Conservation (phyloP, 2,797 vertebrate species). For the Trachops cirrhosus region DNA sequence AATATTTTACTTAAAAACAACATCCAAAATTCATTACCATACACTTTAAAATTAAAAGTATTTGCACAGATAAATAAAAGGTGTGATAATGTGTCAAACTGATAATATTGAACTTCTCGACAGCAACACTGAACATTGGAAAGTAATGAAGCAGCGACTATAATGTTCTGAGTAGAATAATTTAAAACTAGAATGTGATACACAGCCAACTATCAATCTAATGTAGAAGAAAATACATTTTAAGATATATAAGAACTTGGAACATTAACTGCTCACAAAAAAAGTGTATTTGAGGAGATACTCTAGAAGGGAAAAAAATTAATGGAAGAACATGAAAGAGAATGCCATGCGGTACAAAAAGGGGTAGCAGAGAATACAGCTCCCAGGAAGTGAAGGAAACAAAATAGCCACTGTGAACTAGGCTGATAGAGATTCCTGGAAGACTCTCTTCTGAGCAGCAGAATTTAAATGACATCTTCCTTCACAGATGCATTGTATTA, state of each 20-base stretch:
- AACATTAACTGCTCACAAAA: background rate
- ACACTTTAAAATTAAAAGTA: background rate
- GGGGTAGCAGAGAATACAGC: background rate
- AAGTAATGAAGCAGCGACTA: background rate
- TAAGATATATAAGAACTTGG: background rate
- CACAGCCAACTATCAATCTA: background rate
- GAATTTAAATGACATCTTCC: background rate
- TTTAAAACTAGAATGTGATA: background rate
- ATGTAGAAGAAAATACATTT: background rate
- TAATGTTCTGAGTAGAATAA: background rate
- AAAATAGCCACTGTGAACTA: background rate
- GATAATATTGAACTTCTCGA: background rate
- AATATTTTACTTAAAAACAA: background rate
- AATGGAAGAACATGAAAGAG: background rate
- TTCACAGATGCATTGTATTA: background rate
- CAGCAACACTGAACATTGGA: background rate
- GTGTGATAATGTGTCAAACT: background rate
- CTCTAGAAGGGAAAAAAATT: background rate
- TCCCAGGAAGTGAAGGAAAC: background rate
- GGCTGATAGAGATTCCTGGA: background rate
- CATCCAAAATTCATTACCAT: background rate
- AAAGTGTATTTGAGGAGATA: background rate
- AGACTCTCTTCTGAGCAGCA: background rate
- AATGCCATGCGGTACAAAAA: background rate
- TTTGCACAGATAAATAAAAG: background rate